These are phyloP conservation scores for Microplitis mediator DNA, from an alignment of 1,140 invertebrate genomes.

Conservation along the genomic window DNA sequence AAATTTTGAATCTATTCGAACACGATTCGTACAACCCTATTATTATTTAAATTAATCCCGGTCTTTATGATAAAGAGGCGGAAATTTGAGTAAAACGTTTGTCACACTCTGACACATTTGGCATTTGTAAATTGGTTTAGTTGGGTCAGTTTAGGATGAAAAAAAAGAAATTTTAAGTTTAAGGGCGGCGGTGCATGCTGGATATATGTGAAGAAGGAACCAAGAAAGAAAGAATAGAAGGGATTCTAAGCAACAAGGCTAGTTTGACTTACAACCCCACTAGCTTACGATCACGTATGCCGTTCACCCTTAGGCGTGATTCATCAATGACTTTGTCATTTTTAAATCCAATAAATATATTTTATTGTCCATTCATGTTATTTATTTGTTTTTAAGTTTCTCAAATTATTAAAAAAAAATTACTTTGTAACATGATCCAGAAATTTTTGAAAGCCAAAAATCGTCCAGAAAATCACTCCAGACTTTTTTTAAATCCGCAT, in stretches of 20 bases:
- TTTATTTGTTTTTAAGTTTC: too few relatives aligned
- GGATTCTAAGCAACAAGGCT: conserved; percentile 48
- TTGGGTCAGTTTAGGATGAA: conserved; percentile 51
- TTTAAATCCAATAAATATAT: too few relatives aligned
- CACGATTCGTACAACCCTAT: too few relatives aligned
- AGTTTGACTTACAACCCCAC: conserved; percentile 49
- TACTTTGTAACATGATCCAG: too few relatives aligned
- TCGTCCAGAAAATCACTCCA: too few relatives aligned
- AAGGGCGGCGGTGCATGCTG: conserved; percentile 9
- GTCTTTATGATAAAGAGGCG: too few relatives aligned
- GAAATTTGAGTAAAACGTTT: neutral
- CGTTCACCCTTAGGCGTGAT: conserved; percentile 38
- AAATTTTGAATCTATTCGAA: too few relatives aligned
- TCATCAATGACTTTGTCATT: neutral
- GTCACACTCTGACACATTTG: conserved; percentile 1
- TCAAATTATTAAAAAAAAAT: too few relatives aligned
- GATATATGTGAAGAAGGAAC: neutral
- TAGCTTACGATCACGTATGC: conserved; percentile 52
- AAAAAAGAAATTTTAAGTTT: conserved; percentile 26
- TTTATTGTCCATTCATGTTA: too few relatives aligned
- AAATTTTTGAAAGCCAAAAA: too few relatives aligned
- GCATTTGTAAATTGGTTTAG: conserved; percentile 28
- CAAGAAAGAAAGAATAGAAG: conserved; percentile 10
- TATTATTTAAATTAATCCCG: too few relatives aligned
- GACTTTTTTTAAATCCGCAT: too few relatives aligned